Evolutionary conservation across 1,140 invertebrate genomes (phyloP).

Genomic region (Lamellibrachia luymesi): DNA sequence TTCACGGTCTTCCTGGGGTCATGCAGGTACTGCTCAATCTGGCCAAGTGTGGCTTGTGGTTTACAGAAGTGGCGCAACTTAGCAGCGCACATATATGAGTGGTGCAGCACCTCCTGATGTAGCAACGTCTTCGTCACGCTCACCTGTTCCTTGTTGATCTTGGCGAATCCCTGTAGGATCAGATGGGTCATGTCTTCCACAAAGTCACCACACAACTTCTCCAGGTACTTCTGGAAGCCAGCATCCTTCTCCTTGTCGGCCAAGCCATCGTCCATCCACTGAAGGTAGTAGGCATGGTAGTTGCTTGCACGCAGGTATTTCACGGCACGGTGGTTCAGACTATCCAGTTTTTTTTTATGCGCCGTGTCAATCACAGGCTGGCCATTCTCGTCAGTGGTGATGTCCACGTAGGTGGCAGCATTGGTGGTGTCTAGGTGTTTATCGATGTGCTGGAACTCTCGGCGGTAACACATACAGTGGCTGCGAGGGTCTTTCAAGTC

Average conservation of each 20-base stretch:
- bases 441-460: conserved; percentile 28
- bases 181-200: conserved; percentile 33
- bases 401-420: background rate
- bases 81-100: conserved; percentile 66
- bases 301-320: conserved; percentile 10
- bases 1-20: conserved; percentile 28
- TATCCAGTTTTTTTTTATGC: conserved; percentile 30
- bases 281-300: conserved; percentile 8
- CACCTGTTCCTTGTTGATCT: conserved; percentile 24
- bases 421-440: background rate
- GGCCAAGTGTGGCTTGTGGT: conserved; percentile 32
- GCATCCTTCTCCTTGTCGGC: conserved; percentile 8
- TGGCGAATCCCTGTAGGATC: conserved; percentile 31
- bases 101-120: conserved; percentile 80
- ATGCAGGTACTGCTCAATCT: conserved; percentile 34
- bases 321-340: background rate
- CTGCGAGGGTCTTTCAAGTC: conserved; percentile 23
- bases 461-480: conserved; percentile 34
- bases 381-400: conserved; percentile 30
- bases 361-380: conserved; percentile 36
- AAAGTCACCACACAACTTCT: conserved; percentile 39
- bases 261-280: background rate
- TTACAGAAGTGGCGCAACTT: conserved; percentile 57
- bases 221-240: conserved; percentile 34
- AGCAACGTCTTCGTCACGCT: background rate